Evolutionary conservation across 2,113 vertebrate species (phyloP).

Genomic region (Cryptotis parvus): DNA sequence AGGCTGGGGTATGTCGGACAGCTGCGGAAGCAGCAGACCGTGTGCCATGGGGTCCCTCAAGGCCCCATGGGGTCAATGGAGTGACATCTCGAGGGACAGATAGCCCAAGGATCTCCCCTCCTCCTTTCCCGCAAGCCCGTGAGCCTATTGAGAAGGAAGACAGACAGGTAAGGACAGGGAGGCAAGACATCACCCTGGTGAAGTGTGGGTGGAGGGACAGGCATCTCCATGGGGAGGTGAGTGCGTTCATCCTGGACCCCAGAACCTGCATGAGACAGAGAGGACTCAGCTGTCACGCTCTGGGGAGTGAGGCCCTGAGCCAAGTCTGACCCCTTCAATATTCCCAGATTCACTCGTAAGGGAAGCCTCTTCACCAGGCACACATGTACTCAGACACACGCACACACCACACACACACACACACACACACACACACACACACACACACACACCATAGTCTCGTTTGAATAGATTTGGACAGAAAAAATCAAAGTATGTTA

Average conservation of each 20-base stretch:
- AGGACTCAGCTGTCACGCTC: neutral
- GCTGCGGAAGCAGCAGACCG: neutral
- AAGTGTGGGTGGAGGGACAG: no score
- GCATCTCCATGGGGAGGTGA: neutral
- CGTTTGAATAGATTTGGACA: neutral
- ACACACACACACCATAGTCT: no score
- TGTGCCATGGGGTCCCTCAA: neutral
- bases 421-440: no score
- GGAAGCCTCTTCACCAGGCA: neutral
- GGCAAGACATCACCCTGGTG: neutral
- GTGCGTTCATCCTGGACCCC: neutral
- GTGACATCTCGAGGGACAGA: neutral
- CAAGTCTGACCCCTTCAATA: no score
- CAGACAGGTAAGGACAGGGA: neutral
- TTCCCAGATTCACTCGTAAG: neutral
- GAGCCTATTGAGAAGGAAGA: slow-evolving; percentile 9
- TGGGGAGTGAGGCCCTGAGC: neutral
- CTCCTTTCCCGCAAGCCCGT: neutral
- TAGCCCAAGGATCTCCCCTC: neutral
- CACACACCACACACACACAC: no score
- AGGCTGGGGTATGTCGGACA: neutral
- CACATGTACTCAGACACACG: no score
- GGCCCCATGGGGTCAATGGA: neutral
- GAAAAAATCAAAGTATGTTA: neutral
- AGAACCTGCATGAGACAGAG: neutral